A percentile compares a stretch with the other conserved stretches of the same genome.
Evolutionary conservation across 2,113 vertebrate genomes (phyloP).

Genomic region (Shinisaurus crocodilurus): DNA sequence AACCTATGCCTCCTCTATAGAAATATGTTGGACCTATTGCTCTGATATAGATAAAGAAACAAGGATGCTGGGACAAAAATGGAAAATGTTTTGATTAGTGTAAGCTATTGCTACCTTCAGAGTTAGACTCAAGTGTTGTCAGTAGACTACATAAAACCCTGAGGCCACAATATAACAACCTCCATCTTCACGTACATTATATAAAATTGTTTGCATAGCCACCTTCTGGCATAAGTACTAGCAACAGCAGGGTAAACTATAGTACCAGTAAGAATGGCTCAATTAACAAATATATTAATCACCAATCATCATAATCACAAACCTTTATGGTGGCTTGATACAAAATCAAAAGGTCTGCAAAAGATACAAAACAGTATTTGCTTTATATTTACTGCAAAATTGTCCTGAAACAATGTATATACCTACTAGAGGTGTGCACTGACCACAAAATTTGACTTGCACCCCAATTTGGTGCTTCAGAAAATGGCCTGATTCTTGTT

Average conservation of each 20-base stretch:
- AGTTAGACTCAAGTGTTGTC: background rate
- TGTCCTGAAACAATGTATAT: background rate
- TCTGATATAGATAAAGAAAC: background rate
- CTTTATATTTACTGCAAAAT: background rate
- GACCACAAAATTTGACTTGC: no score
- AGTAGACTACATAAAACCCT: background rate
- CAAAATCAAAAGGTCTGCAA: background rate
- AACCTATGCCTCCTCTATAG: background rate
- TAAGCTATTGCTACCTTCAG: background rate
- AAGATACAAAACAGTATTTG: background rate
- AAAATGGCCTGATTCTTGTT: no score
- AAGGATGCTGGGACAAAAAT: background rate
- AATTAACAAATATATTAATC: background rate
- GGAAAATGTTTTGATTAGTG: background rate
- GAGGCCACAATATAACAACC: slow-evolving; percentile 11
- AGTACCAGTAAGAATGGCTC: background rate
- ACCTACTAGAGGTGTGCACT: background rate
- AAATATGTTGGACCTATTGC: background rate
- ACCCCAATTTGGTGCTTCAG: no score
- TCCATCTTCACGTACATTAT: accelerated
- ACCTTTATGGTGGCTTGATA: background rate
- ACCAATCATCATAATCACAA: background rate
- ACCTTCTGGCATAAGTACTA: background rate
- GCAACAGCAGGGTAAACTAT: background rate
- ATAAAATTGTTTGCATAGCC: background rate